Base-by-base conservation (phyloP, 2,888 invertebrate genomes). In the Acleris cristana region DNA sequence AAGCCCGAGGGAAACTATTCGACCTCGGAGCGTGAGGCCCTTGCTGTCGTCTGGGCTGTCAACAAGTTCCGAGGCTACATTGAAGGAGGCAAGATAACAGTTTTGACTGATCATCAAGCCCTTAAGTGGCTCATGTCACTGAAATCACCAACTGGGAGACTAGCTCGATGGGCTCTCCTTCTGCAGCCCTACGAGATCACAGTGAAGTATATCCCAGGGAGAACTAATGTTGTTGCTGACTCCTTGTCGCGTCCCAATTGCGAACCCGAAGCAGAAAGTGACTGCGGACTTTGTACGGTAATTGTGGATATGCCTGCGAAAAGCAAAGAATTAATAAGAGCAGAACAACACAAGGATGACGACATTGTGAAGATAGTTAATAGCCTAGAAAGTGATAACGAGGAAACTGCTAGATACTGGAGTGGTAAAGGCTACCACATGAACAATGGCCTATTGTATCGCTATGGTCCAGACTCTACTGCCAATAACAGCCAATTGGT, bases 81-180 rank as follows among this genome's bases (percentile, higher is more conserved):
- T 2, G 67, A 67, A 54, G 64, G 72, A 3, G 12, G 12, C 2
- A 34, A 51, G 12, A 53, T 66, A 8, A 71, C 64, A 5, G 19
- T 71, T 1, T 6, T 61, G 26, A 71, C 63, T 0, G 70, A 71
- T 16, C 70, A 71, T 51, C 69, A 69, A 60, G 65, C 69, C 12
- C 58, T 71, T 12, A 44, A 56, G 21, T 71, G 67, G 69, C 60
- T 71, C 18, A 62, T 84, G 72, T 72, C 73, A 0, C 30, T 88
- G 2, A 85, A 85, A 69, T 76, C 86, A 10, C 82, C 84, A 1
- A 76, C 80, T 7, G 86, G 86, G 30, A 67, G 89, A 49, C 70
- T 92, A 1, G 84, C 84, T 0, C 66, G 88, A 23, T 91, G 89
- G 90, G 81, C 82, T 0, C 62, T 90, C 5, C 54, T 69, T 4